Base-by-base conservation (phyloP, 2,113 vertebrate species). In the human (Homo sapiens) region DNA sequence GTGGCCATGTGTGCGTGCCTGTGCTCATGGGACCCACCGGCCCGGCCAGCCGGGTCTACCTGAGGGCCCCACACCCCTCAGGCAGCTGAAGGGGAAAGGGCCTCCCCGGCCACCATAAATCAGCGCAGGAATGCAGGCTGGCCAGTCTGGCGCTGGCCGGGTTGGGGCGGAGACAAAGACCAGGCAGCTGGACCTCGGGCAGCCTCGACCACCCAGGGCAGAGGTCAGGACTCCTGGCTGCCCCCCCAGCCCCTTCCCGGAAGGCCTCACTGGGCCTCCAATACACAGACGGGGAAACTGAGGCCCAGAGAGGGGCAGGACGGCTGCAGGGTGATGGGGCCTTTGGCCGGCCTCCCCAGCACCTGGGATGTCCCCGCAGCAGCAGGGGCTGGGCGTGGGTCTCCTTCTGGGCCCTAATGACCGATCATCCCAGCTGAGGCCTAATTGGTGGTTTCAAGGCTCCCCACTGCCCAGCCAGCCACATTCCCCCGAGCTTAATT, bases 41-140 rank as follows among this genome's bases (percentile, higher is more conserved):
- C 17, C 72, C 25, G 2, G 43, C n/a, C 2, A 61, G 57, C 73
- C 25, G 2, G 4, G 50, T 64, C 75, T 66, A n/a, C 91, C 89
- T 85, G 85, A 76, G 17, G 50, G 78, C 82, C 92, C 86, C 70
- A 3, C 43, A 22, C 40, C 94, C 94, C 83, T 75, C 45, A 1
- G 75, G 91, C 92, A 18, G 84, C 57, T 1, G 17, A 25, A 75
- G 83, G 91, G 93, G 82, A 89, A 78, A n/a, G 64, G 96, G 92
- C 96, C 94, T 73, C 87, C 48, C 68, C 10, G 79, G 70, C 91
- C 55, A 35, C 83, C 93, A 82, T 97, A 97, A 97, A 97, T 97
- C 97, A 97, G 50, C 10, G 0, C 84, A 93, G 97, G 98, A 98
- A 98, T 98, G 97, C 45, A 3, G 95, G 95, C 92, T 8, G n/a